Conservation (phyloP, 2,888 invertebrate species). For the Stenoptilia bipunctidactyla region DNA sequence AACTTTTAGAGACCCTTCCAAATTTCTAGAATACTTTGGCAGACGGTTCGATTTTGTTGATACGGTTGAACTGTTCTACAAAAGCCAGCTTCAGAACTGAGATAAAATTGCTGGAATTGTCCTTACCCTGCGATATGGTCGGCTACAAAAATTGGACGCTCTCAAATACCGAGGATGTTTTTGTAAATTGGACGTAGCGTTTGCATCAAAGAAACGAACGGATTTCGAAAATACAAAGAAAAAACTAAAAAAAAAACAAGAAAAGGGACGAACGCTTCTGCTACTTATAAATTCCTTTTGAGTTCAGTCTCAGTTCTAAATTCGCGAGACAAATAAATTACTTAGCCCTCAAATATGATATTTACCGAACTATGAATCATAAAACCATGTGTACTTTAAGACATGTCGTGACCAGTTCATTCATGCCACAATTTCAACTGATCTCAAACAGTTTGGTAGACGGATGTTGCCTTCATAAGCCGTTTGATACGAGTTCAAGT, state of each 20-base stretch:
- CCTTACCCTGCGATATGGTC: not conserved
- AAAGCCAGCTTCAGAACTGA: not conserved
- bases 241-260: no score
- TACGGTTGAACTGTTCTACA: not conserved
- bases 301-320: constrained; percentile 1
- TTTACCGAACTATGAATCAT: constrained; percentile 38
- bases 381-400: constrained; percentile 42
- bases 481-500: constrained; percentile 34
- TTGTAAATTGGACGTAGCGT: constrained; percentile 2
- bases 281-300: no score
- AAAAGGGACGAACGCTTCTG: no score
- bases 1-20: no score
- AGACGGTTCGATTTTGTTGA: not conserved
- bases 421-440: constrained; percentile 57
- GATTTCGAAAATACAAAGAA: constrained; percentile 14
- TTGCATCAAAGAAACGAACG: constrained; percentile 2
- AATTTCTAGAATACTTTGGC: no score
- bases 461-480: constrained; percentile 35
- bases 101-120: not conserved
- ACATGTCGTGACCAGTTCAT: constrained; percentile 61
- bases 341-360: constrained; percentile 29
- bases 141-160: not conserved
- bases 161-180: not conserved
- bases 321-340: constrained; percentile 33
- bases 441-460: constrained; percentile 42